Evolutionary conservation across 2,888 invertebrate species (phyloP), one percentile per base, ranked within the genome.

Genomic region (Caenorhabditis wallacei): DNA sequence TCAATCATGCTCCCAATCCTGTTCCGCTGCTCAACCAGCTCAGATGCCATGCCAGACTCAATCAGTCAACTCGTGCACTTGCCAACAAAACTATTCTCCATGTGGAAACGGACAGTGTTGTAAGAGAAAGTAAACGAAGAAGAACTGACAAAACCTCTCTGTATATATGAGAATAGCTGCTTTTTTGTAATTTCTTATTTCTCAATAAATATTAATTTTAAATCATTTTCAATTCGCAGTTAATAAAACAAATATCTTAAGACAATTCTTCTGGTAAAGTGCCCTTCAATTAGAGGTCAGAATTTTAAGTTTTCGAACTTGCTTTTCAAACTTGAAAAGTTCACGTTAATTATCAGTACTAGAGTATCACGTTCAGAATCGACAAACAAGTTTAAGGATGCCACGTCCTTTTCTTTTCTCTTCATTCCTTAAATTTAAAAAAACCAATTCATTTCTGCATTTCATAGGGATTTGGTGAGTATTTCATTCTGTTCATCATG

Each of bases 61-160:
- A 53, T 37, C 72, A 10, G 53, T 40, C 66, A 71, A 71, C 64
- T 74, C 80, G 26, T 83, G 79, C 56, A 54, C 82, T 10, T 80
- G 82, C 80, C 75, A 84, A 48, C 71, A 70, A 35, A 85, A 85
- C 83, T 86, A 86, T 72, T 74, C 79, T 16, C 86, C 86, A 43
- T 86, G 86, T 46, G 72, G 68, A 64, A 76, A 72, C 66, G 82
- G 83, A 68, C 85, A 85, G 68, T 85, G 85, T 72, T 85, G 85
- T 78, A 64, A 76, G 40, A 80, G 83, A 78, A 85, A 83, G 83
- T 85, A 43, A 80, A 59, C 11, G 18, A 20, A 18, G 10, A 1
- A n/a, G 20, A 2, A 5, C 18, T 37, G 22, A 16, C 10, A 40
- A n/a, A 11, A 53, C 40, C 40, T 69, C 59, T 76, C 54, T 76